Conservation (phyloP, 2,797 vertebrate species). For the Petrocephalus sullivani region DNA sequence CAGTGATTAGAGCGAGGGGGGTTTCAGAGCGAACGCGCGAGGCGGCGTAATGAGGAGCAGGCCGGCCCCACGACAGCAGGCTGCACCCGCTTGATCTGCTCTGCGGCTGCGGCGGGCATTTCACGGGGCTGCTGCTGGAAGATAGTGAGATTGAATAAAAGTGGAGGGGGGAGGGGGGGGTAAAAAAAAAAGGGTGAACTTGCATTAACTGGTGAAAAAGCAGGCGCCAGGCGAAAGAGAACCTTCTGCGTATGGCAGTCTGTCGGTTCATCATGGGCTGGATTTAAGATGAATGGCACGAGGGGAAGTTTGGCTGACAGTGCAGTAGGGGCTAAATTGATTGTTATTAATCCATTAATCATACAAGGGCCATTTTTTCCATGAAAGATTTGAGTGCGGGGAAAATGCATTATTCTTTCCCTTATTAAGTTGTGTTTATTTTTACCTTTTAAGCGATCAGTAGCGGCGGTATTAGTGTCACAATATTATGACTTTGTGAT, state of each 20-base stretch:
- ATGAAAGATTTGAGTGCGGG: neutral
- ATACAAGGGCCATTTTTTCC: slow-evolving; percentile 1
- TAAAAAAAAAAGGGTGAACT: slow-evolving; percentile 49
- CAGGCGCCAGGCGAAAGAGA: slow-evolving; percentile 39
- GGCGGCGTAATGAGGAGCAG: slow-evolving; percentile 64
- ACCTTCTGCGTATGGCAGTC: slow-evolving; percentile 43
- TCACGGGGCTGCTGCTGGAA: slow-evolving; percentile 60
- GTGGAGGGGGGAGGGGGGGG: neutral
- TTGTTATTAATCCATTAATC: slow-evolving; percentile 23
- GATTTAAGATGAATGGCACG: slow-evolving; percentile 29
- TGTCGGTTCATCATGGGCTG: slow-evolving; percentile 43
- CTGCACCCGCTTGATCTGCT: slow-evolving; percentile 54
- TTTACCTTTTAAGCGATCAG: neutral
- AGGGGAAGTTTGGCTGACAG: slow-evolving; percentile 20
- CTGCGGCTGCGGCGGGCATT: slow-evolving; percentile 51
- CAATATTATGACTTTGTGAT: neutral
- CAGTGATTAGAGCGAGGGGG: slow-evolving; percentile 64
- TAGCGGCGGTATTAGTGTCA: neutral
- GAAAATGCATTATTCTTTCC: neutral
- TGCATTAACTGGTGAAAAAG: slow-evolving; percentile 53
- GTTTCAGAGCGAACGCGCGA: slow-evolving; percentile 39
- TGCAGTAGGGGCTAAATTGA: slow-evolving; percentile 7
- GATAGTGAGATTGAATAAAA: slow-evolving; percentile 61
- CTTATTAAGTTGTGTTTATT: neutral
- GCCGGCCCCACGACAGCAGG: slow-evolving; percentile 46